These are phyloP conservation scores for Chalcosyrphus nemorum DNA, from an alignment of 2,888 invertebrate genomes.

Conservation along the genomic window DNA sequence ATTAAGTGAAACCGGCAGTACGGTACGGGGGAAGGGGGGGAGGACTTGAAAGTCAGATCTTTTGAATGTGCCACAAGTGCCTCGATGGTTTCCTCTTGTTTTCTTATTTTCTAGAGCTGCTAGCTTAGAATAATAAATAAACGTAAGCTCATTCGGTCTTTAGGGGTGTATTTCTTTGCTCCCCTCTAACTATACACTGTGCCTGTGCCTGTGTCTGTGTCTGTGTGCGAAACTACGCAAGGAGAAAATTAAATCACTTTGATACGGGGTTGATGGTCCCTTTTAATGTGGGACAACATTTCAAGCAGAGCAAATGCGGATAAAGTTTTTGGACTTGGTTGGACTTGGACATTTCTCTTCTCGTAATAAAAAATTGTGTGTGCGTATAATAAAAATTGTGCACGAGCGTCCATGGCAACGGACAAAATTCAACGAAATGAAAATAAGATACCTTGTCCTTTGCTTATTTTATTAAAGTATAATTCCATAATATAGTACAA, in stretches of 20 bases:
- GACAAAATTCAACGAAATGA: constrained; percentile 63
- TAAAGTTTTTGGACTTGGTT: no score
- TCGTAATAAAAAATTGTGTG: constrained; percentile 61
- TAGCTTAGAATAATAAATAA: constrained; percentile 71
- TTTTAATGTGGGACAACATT: constrained; percentile 72
- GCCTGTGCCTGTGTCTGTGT: neutral
- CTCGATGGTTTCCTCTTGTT: constrained; percentile 26
- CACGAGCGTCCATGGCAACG: constrained; percentile 53
- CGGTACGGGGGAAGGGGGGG: neutral
- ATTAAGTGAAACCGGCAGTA: constrained; percentile 41
- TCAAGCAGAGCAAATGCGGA: constrained; percentile 71
- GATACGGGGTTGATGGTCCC: constrained; percentile 70
- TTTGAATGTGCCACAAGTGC: constrained; percentile 67
- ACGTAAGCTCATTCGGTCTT: constrained; percentile 62
- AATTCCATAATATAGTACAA: constrained; percentile 63
- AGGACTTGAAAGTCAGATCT: constrained; percentile 54
- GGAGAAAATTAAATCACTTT: constrained; percentile 72
- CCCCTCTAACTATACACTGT: constrained; percentile 3
- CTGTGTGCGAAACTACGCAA: constrained; percentile 67
- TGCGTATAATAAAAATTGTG: constrained; percentile 46
- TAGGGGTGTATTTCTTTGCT: constrained; percentile 36
- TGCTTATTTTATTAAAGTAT: constrained; percentile 67
- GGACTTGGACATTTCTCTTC: constrained; percentile 48
- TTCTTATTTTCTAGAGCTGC: constrained; percentile 51
- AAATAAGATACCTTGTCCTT: constrained; percentile 66